phyloP scores from a whole-genome alignment of 1,140 invertebrate species.

The Zaprionus ghesquierei region DNA sequence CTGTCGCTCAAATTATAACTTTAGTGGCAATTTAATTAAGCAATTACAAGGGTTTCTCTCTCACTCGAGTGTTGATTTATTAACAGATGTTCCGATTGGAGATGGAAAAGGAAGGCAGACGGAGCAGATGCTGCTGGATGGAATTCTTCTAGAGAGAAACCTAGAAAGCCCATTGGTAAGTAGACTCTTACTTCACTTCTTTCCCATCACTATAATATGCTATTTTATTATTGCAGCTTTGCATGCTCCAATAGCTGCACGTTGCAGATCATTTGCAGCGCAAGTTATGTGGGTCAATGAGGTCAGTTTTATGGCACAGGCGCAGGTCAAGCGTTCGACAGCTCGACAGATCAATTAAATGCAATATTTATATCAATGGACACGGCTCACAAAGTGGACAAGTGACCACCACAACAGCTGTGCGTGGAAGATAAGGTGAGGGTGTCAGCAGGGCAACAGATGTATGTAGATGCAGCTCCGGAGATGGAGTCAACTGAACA shows the following conservation, averaged over 20 bases:
- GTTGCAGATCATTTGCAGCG: conserved; percentile 38
- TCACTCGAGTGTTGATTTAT: conserved; percentile 62
- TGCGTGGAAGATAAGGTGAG: conserved; percentile 13
- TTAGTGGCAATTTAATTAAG: conserved; percentile 80
- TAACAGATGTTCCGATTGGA: conserved; percentile 15
- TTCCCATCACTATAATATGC: background rate
- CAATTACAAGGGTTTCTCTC: conserved; percentile 68
- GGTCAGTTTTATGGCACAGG: background rate
- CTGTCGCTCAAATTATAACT: conserved; percentile 64
- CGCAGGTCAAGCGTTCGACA: conserved; percentile 31
- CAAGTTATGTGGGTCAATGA: conserved; percentile 35
- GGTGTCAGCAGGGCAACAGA: conserved; percentile 46
- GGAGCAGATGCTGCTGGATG: background rate
- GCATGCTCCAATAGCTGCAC: background rate
- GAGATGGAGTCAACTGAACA: conserved; percentile 40
- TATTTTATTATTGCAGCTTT: background rate
- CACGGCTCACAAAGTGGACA: conserved; percentile 71
- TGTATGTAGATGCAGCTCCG: conserved; percentile 43
- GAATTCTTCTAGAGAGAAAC: background rate
- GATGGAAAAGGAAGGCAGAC: background rate
- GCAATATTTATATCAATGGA: conserved; percentile 73
- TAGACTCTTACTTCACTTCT: background rate
- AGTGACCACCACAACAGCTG: conserved; percentile 35
- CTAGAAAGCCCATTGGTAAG: background rate
- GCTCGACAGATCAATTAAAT: conserved; percentile 71